phyloP scores from a whole-genome alignment of 2,113 vertebrate genomes.

The Pelodiscus sinensis region DNA sequence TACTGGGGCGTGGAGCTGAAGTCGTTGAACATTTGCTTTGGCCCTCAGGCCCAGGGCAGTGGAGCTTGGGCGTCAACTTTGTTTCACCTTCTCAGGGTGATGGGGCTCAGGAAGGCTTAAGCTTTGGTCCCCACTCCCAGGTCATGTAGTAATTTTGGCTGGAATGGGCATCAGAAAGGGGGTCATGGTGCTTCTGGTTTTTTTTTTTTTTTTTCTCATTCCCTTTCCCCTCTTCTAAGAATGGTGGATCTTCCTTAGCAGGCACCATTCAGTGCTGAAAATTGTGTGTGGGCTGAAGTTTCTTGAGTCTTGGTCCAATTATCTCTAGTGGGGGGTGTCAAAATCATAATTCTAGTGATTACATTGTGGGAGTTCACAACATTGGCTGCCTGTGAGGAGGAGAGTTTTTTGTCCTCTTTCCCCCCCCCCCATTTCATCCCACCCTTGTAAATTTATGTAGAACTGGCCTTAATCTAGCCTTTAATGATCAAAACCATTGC shows the following conservation, averaged over 20 bases:
- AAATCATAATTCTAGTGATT: background rate
- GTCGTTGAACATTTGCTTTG: no score
- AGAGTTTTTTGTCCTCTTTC: background rate
- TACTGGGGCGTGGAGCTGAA: no score
- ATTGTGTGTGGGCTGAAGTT: rapidly evolving
- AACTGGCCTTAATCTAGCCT: background rate
- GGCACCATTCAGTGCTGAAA: background rate
- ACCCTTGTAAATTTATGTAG: background rate
- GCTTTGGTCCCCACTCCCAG: no score
- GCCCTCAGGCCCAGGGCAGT: no score
- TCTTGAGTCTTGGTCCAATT: background rate
- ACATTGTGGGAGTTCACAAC: background rate
- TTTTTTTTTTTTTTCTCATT: background rate
- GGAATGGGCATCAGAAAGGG: no score
- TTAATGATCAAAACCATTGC: background rate
- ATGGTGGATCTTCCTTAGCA: background rate
- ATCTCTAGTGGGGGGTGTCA: no score
- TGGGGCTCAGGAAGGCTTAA: no score
- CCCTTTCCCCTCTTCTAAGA: background rate
- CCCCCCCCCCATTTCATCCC: background rate
- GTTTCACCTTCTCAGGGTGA: no score
- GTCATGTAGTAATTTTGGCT: no score
- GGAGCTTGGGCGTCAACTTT: no score
- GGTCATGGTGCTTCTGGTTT: background rate
- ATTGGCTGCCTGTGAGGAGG: no score